Percentiles rank a stretch among this genome's conserved stretches.
Conservation (phyloP, 2,113 vertebrate species). For the Festucalex cinctus region DNA sequence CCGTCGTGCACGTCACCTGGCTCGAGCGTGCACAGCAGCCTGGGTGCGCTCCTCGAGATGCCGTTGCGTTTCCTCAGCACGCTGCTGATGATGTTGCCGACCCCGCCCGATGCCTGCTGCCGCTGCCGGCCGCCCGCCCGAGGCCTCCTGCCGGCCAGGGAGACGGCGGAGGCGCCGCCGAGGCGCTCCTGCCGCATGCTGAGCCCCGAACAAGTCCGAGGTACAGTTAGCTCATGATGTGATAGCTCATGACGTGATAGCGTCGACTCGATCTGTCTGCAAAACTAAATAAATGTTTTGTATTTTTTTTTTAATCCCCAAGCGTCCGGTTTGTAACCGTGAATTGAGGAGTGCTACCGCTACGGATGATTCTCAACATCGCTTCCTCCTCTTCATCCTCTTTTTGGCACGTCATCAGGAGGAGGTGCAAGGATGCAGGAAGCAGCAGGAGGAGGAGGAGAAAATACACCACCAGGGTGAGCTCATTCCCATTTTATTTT, state of each 20-base stretch:
- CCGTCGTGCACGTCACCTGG: constrained; percentile 77
- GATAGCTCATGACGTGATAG: constrained; percentile 12
- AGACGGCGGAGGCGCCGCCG: constrained; percentile 44
- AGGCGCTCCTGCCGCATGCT: constrained; percentile 86
- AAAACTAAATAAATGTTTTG: too few relatives aligned
- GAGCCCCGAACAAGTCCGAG: constrained; percentile 3
- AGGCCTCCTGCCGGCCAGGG: constrained; percentile 73
- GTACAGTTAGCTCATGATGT: constrained; percentile 32
- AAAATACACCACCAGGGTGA: neutral
- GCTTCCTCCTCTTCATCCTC: constrained; percentile 42
- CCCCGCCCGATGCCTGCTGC: constrained; percentile 79
- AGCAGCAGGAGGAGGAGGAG: constrained; percentile 12
- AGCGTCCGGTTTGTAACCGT: too few relatives aligned
- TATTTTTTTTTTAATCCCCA: too few relatives aligned
- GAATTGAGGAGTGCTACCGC: neutral
- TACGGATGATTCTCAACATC: constrained; percentile 35
- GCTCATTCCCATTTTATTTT: too few relatives aligned
- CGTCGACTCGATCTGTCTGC: neutral
- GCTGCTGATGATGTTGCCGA: constrained; percentile 91
- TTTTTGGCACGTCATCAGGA: constrained; percentile 43
- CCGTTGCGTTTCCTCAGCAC: constrained; percentile 93
- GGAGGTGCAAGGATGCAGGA: constrained; percentile 37
- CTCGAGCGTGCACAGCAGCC: constrained; percentile 93
- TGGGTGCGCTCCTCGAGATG: constrained; percentile 90
- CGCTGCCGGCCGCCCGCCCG: constrained; percentile 74